Evolutionary conservation across 2,888 invertebrate species (phyloP).

Genomic region (Lissonota sp.): DNA sequence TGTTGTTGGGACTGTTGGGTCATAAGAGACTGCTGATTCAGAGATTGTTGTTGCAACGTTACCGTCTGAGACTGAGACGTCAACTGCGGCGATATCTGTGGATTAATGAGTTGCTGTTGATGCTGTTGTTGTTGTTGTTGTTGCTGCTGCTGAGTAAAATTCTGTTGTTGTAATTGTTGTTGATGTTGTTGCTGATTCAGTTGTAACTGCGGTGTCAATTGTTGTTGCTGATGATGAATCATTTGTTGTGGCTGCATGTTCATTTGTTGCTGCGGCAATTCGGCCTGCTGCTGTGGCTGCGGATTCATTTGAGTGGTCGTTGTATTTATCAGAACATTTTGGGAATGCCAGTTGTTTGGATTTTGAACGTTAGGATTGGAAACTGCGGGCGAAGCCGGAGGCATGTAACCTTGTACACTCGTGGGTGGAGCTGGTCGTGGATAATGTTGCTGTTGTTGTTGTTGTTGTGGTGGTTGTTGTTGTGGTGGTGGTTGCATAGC

Average conservation of each 20-base stretch:
- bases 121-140: slow-evolving; percentile 55
- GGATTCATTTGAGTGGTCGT: slow-evolving; percentile 67
- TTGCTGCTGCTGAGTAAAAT: slow-evolving; percentile 74
- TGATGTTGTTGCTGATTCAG: slow-evolving; percentile 85
- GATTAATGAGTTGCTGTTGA: slow-evolving; percentile 66
- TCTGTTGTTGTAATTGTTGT: slow-evolving; percentile 71
- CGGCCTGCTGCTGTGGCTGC: slow-evolving; percentile 67
- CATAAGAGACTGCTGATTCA: slow-evolving; percentile 67
- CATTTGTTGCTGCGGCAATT: slow-evolving; percentile 69
- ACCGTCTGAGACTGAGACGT: slow-evolving; percentile 68
- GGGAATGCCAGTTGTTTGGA: slow-evolving; percentile 76
- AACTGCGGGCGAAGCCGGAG: slow-evolving; percentile 56
- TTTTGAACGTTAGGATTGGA: slow-evolving; percentile 59
- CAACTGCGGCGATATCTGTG: slow-evolving; percentile 67
- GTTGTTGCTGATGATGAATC: slow-evolving; percentile 72
- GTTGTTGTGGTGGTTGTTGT: slow-evolving; percentile 73
- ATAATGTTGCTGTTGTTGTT: slow-evolving; percentile 69
- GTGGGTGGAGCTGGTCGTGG: slow-evolving; percentile 69
- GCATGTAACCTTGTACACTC: slow-evolving; percentile 69
- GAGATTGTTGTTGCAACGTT: slow-evolving; percentile 69
- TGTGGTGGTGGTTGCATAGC: slow-evolving; percentile 72
- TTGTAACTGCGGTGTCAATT: slow-evolving; percentile 76
- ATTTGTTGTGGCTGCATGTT: slow-evolving; percentile 70
- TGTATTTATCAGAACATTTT: slow-evolving; percentile 73
- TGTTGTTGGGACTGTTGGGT: slow-evolving; percentile 67